A percentile compares a stretch with the other conserved stretches of the same genome.
Evolutionary conservation across 2,888 invertebrate genomes (phyloP).

Genomic region (Nemurella pictetii): DNA sequence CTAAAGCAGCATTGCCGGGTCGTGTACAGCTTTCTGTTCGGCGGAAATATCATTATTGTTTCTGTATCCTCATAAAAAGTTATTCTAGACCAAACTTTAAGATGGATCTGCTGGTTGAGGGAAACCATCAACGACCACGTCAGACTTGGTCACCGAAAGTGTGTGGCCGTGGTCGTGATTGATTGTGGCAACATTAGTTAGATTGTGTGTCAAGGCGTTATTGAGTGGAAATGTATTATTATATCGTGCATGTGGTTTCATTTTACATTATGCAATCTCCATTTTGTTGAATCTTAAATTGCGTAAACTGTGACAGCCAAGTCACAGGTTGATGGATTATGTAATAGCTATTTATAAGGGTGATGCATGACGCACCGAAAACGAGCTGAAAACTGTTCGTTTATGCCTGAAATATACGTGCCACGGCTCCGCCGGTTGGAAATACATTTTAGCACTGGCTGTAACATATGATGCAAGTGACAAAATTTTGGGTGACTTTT

Average conservation of each 20-base stretch:
- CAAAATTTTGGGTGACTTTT: background rate
- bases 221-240: slow-evolving; percentile 15
- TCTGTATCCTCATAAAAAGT: background rate
- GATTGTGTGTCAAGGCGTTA: slow-evolving; percentile 19
- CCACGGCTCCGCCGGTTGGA: background rate
- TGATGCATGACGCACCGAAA: background rate
- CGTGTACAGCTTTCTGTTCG: background rate
- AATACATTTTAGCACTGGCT: background rate
- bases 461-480: background rate
- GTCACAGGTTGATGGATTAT: slow-evolving; percentile 15
- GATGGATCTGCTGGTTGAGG: background rate
- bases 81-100: background rate
- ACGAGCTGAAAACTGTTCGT: background rate
- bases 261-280: background rate
- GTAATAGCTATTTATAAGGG: slow-evolving; percentile 14
- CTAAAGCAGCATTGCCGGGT: background rate
- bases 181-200: slow-evolving; percentile 2
- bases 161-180: background rate
- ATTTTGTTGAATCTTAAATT: slow-evolving; percentile 10
- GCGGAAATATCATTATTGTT: background rate
- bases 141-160: background rate
- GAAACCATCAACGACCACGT: background rate
- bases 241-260: slow-evolving; percentile 2
- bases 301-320: background rate
- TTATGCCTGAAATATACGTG: background rate